A percentile compares a stretch with the other conserved stretches of the same genome.
Conservation (phyloP, 2,113 vertebrate species). For the Lepus europaeus region DNA sequence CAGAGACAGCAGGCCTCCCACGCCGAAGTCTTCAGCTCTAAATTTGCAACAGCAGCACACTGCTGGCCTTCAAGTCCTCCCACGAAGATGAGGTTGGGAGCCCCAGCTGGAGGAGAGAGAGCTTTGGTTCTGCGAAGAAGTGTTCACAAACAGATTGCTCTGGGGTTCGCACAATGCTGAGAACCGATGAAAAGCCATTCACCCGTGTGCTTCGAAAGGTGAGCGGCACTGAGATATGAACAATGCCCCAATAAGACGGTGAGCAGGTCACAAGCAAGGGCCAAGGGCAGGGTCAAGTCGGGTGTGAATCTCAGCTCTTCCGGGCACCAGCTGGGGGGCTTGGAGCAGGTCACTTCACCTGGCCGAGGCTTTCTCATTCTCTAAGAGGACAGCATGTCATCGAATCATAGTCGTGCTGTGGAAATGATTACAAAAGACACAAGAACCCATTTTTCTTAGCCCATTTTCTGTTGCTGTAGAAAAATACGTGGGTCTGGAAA, state of each 20-base stretch:
- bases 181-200: background rate
- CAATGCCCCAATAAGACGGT: background rate
- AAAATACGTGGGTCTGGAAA: too few relatives aligned
- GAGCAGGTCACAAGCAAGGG: accelerated
- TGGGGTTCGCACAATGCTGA: background rate
- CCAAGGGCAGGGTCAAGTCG: accelerated
- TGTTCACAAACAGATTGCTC: background rate
- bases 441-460: too few relatives aligned
- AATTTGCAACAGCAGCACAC: background rate
- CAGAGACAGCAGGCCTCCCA: background rate
- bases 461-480: too few relatives aligned
- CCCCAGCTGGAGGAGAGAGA: background rate
- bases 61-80: background rate
- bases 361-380: too few relatives aligned
- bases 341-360: background rate
- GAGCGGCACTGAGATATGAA: background rate
- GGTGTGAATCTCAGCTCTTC: background rate
- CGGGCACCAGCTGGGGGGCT: accelerated
- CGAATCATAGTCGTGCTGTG: background rate
- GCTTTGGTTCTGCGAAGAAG: background rate
- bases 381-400: background rate
- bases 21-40: background rate
- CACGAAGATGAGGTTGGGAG: background rate
- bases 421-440: background rate
- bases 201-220: background rate